These are phyloP conservation scores for Microctenopoma stevenorrisi DNA, from an alignment of 2,797 vertebrate genomes.

Conservation along the genomic window DNA sequence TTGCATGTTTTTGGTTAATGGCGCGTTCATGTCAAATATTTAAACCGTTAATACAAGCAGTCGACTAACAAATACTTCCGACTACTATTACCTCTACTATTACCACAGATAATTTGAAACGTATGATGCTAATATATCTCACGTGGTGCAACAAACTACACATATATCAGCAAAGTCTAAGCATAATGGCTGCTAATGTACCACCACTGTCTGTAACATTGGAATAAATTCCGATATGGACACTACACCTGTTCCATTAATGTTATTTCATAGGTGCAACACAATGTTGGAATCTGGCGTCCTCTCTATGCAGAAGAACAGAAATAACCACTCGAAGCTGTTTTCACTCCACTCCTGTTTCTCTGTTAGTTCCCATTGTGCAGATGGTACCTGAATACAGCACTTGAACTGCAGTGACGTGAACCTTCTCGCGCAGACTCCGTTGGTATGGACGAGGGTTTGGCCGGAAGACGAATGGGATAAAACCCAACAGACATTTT, in stretches of 20 bases:
- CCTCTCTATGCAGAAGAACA: background rate
- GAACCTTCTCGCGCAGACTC: slow-evolving; percentile 56
- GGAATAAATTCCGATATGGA: background rate
- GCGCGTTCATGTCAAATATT: background rate
- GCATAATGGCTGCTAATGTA: too few relatives aligned
- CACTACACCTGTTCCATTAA: too few relatives aligned
- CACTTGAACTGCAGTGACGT: slow-evolving; percentile 34
- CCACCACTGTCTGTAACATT: background rate
- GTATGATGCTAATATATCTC: too few relatives aligned
- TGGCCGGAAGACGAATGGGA: slow-evolving; percentile 60
- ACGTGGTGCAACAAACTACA: too few relatives aligned
- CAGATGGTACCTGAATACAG: background rate
- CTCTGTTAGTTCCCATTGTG: background rate
- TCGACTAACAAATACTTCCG: too few relatives aligned
- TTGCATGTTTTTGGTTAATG: background rate
- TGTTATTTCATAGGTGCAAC: background rate
- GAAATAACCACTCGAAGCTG: rapidly evolving
- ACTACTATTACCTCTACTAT: too few relatives aligned
- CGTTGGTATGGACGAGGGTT: background rate
- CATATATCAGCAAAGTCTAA: too few relatives aligned
- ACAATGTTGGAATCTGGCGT: background rate
- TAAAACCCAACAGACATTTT: background rate
- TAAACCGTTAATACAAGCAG: too few relatives aligned
- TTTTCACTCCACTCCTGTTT: background rate
- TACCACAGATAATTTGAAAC: too few relatives aligned